A percentile compares a stretch with the other conserved stretches of the same genome.
Conservation (phyloP, 2,888 invertebrate species). For the Chelonus formosanus region DNA sequence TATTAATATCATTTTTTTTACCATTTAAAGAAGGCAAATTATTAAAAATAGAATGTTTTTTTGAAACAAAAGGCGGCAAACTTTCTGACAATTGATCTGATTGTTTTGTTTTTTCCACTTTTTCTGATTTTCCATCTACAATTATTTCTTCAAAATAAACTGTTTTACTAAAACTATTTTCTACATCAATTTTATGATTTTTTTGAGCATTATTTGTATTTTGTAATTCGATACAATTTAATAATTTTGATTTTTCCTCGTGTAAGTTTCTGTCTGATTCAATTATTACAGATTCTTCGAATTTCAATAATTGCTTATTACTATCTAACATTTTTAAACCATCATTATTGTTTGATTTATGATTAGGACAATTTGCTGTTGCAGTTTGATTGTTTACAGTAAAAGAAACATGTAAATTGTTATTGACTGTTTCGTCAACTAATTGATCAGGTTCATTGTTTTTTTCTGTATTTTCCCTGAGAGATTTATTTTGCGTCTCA, state of each 20-base stretch:
- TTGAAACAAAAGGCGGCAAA: constrained; percentile 54
- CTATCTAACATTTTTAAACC: constrained; percentile 50
- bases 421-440: constrained; percentile 48
- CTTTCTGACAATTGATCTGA: constrained; percentile 53
- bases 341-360: constrained; percentile 48
- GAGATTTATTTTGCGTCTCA: constrained; percentile 38
- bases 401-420: constrained; percentile 22
- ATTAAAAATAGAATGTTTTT: constrained; percentile 56
- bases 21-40: constrained; percentile 62
- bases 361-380: constrained; percentile 42
- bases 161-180: constrained; percentile 56
- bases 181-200: constrained; percentile 48
- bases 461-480: constrained; percentile 46
- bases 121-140: constrained; percentile 58
- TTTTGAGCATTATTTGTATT: constrained; percentile 58
- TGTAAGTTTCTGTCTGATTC: constrained; percentile 53
- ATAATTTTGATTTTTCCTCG: constrained; percentile 52
- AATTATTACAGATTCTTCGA: constrained; percentile 51
- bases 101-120: constrained; percentile 49
- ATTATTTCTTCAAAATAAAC: constrained; percentile 62
- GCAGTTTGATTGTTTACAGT: constrained; percentile 45
- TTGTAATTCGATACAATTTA: constrained; percentile 47
- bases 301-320: constrained; percentile 54
- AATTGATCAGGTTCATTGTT: constrained; percentile 37
- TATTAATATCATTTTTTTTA: constrained; percentile 60